Percentiles rank a stretch among this genome's conserved stretches.
Conservation (phyloP, 1,140 invertebrate genomes). For the Bicyclus anynana region DNA sequence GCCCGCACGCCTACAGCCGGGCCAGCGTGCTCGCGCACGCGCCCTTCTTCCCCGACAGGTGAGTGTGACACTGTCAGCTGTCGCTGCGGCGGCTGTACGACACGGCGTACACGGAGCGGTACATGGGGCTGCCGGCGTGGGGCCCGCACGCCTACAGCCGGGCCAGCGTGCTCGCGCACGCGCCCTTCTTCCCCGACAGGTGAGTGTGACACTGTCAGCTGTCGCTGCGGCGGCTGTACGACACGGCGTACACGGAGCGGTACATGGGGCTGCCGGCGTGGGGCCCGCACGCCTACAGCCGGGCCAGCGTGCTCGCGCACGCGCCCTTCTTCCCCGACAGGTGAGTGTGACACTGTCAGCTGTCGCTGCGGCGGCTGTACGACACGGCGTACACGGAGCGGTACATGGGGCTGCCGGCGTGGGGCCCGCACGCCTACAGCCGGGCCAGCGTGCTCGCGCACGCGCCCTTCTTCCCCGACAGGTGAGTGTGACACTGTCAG, state of each 20-base stretch:
- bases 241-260: constrained; percentile 97
- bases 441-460: too few relatives aligned
- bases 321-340: constrained; percentile 92
- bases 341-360: too few relatives aligned
- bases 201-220: too few relatives aligned
- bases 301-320: constrained; percentile 74
- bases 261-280: constrained; percentile 94
- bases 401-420: too few relatives aligned
- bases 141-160: constrained; percentile 60
- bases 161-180: constrained; percentile 76
- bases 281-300: constrained; percentile 57
- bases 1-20: constrained; percentile 58
- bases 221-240: constrained; percentile 95
- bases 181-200: constrained; percentile 91
- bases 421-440: too few relatives aligned
- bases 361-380: too few relatives aligned
- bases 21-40: constrained; percentile 79
- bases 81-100: constrained; percentile 95
- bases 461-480: too few relatives aligned
- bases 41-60: constrained; percentile 89
- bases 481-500: background rate
- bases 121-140: constrained; percentile 92
- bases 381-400: too few relatives aligned
- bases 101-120: constrained; percentile 98
- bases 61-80: too few relatives aligned